Evolutionary conservation across 2,888 invertebrate species (phyloP), one percentile per base, ranked within the genome.

Genomic region (Timema podura): DNA sequence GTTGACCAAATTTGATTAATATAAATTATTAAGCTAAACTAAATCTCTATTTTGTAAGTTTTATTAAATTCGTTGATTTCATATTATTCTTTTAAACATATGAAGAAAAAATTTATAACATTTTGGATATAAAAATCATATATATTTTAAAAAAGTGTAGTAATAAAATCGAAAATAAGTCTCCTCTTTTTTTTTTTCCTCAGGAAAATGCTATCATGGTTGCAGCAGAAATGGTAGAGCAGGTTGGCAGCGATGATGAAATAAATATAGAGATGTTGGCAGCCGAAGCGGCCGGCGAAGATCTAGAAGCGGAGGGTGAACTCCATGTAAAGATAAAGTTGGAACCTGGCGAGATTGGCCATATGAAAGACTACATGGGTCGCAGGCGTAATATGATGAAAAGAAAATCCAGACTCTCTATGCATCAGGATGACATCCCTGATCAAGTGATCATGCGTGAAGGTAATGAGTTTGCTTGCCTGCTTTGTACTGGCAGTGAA

Each of bases 401-500:
- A 73, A 69, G 68, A 49, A 65, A 49, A 51, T 48, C 66, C 48
- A 68, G 70, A 67, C 49, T 68, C 49, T 69, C 57, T 45, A 30
- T 44, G 11, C 75, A 77, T 72, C 79, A 78, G 7, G 76, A 77
- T 0, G 77, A 76, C 6, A 69, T 76, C 45, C 77, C 78, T 11
- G 80, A 79, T 69, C 77, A 77, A 71, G 76, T 74, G 70, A 73
- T 75, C 13, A 70, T 64, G 8, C 73, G 73, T 64, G 73, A 74
- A 48, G 75, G 67, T 10, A 61, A 64, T 11, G 71, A 73, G 10
- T 74, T 73, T 68, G 47, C 68, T 45, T 74, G 74, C 66, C 78
- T 85, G 6, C 75, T 87, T 59, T 87, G 87, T 75, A 78, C 76
- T 13, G 78, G 80, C 11, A 79, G 79, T 2, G 82, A 83, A 48